Conservation (phyloP, 2,888 invertebrate species). For the Candidula unifasciata region DNA sequence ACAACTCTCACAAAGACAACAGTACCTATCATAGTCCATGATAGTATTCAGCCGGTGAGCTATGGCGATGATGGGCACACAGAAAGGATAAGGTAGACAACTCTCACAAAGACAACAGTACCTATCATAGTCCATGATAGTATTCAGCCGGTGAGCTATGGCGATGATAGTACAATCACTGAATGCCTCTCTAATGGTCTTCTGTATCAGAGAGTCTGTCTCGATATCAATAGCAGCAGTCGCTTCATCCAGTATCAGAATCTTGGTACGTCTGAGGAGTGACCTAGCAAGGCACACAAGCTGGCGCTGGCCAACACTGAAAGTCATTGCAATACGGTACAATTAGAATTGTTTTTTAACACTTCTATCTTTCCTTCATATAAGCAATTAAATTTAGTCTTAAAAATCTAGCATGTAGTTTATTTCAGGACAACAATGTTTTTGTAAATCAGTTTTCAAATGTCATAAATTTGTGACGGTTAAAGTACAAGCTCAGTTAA, state of each 20-base stretch:
- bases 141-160: conserved; percentile 51
- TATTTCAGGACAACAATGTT: no score
- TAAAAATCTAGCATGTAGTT: no score
- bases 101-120: neutral
- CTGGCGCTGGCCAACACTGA: conserved; percentile 54
- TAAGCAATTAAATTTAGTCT: no score
- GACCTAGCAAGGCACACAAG: conserved; percentile 54
- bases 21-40: conserved; percentile 52
- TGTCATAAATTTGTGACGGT: no score
- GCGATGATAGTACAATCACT: conserved; percentile 46
- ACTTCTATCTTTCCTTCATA: no score
- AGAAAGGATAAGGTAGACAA: neutral
- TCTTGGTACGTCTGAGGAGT: conserved; percentile 47
- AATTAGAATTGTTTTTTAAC: no score
- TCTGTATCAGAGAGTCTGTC: conserved; percentile 49
- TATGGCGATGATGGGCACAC: conserved; percentile 50
- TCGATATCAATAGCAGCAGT: conserved; percentile 54
- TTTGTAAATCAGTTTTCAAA: no score
- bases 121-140: conserved; percentile 53
- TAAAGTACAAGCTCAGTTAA: no score
- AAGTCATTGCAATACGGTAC: no score
- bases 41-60: conserved; percentile 52
- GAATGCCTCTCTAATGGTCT: conserved; percentile 48
- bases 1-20: no score
- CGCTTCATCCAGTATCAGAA: conserved; percentile 55